A percentile compares a stretch with the other conserved stretches of the same genome.
These are phyloP conservation scores for Phylloscopus whistleri DNA, from an alignment of 2,113 vertebrate species.

Conservation along the genomic window DNA sequence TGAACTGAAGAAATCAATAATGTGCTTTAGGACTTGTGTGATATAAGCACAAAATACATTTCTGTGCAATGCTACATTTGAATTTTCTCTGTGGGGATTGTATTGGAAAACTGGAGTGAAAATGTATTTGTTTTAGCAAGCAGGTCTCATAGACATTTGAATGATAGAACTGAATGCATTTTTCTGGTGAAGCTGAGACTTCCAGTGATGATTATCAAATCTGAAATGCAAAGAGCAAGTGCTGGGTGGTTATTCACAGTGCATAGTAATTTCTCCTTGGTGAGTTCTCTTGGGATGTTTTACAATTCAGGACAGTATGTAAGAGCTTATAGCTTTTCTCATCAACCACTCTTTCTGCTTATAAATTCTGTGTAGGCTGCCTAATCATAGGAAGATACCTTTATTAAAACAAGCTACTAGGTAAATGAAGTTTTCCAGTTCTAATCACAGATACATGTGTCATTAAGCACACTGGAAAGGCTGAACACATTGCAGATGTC, in stretches of 20 bases:
- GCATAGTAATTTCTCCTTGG: constrained; percentile 43
- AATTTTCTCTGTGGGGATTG: neutral
- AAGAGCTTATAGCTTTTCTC: constrained; percentile 54
- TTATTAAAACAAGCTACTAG: constrained; percentile 46
- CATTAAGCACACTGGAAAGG: neutral
- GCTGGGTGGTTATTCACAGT: constrained; percentile 40
- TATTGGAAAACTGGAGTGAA: neutral
- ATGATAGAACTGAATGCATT: neutral
- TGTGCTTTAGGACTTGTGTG: neutral
- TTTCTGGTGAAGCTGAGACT: constrained; percentile 19
- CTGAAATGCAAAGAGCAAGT: constrained; percentile 30
- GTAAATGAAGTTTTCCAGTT: constrained; percentile 36
- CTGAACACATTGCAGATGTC: neutral
- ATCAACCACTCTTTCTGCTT: constrained; percentile 41
- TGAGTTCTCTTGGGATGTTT: constrained; percentile 26
- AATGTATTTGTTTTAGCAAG: neutral
- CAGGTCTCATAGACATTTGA: neutral
- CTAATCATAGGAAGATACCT: neutral
- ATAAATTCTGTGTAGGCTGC: constrained; percentile 1
- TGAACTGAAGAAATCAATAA: neutral
- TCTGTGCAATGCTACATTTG: neutral
- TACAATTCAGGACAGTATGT: constrained; percentile 29
- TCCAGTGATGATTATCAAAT: constrained; percentile 23
- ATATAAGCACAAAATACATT: neutral
- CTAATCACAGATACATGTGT: neutral